Conservation (phyloP, 1,140 invertebrate species). For the Heliconius congener region DNA sequence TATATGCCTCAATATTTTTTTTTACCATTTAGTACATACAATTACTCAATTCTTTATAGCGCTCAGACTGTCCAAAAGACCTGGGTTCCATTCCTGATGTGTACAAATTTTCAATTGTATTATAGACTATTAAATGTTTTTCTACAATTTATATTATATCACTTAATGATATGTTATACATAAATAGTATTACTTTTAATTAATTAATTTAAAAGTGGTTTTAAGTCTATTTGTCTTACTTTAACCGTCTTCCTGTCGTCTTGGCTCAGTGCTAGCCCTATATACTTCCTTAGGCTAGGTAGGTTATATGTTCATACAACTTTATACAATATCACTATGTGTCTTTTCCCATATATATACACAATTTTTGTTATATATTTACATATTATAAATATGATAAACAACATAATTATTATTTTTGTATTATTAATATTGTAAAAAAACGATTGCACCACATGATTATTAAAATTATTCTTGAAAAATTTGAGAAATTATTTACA, state of each 20-base stretch:
- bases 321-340: constrained; percentile 72
- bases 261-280: constrained; percentile 62
- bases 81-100: not conserved
- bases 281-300: constrained; percentile 26
- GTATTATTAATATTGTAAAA: not conserved
- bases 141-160: not conserved
- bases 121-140: not conserved
- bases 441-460: not conserved
- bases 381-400: constrained; percentile 31
- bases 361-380: constrained; percentile 45
- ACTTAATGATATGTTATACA: not conserved
- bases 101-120: not conserved
- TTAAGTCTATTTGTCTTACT: too few relatives aligned
- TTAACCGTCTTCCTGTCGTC: constrained; percentile 44
- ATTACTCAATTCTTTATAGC: too few relatives aligned
- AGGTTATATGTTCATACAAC: constrained; percentile 39
- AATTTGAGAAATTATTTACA: not conserved
- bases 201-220: not conserved
- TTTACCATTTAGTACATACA: too few relatives aligned
- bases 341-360: constrained; percentile 65
- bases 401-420: not conserved
- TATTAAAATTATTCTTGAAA: not conserved
- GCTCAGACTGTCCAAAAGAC: too few relatives aligned
- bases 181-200: not conserved
- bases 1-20: too few relatives aligned